Percentiles rank a stretch among this genome's conserved stretches.
Conservation (phyloP, 1,140 invertebrate genomes). For the Gryllus bimaculatus region DNA sequence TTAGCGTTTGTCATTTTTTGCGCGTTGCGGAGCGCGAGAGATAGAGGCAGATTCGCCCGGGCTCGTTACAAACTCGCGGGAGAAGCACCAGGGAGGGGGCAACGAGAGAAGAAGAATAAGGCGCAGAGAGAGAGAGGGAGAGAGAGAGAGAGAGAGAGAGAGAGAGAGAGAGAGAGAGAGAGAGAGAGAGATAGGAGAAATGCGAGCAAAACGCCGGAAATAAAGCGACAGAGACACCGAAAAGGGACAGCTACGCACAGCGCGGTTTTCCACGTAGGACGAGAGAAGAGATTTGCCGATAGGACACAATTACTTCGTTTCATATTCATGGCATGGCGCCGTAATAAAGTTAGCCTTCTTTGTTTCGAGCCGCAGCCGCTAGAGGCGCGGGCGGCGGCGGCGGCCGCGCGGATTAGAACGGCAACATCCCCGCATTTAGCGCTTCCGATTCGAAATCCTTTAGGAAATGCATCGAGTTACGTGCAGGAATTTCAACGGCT, state of each 20-base stretch:
- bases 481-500: neutral
- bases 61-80: neutral
- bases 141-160: too few relatives aligned
- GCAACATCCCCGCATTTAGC: neutral
- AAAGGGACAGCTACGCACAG: too few relatives aligned
- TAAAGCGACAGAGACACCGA: too few relatives aligned
- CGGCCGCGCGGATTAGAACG: neutral
- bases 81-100: too few relatives aligned
- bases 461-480: neutral
- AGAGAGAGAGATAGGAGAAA: too few relatives aligned
- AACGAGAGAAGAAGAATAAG: too few relatives aligned
- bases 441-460: neutral
- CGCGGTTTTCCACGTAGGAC: too few relatives aligned
- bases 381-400: too few relatives aligned
- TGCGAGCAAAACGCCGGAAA: too few relatives aligned
- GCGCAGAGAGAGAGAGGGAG: too few relatives aligned
- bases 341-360: neutral
- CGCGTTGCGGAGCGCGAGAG: neutral
- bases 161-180: too few relatives aligned
- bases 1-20: slow-evolving; percentile 1
- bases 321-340: neutral
- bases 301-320: slow-evolving; percentile 2
- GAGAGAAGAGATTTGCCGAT: too few relatives aligned
- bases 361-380: neutral
- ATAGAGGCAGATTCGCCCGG: neutral